Base-by-base conservation (phyloP, 2,888 invertebrate species). In the Eilema caniola region DNA sequence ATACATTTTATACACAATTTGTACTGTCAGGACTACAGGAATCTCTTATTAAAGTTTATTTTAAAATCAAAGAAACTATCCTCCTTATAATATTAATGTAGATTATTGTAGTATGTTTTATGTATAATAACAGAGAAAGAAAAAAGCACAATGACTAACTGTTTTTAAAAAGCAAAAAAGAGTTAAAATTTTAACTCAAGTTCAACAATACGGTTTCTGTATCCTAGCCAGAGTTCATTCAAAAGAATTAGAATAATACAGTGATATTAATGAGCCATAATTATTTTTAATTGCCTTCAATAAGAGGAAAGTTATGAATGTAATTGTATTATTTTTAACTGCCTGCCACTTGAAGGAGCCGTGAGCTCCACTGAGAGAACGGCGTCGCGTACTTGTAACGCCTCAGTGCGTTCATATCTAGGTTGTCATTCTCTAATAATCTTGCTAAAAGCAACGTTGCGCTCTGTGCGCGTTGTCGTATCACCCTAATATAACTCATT, bases 371-470 rank as follows among this genome's bases (percentile, higher is more conserved):
- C 16, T 7, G 47, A 47, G 53, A 53, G 53, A 53, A 53, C n/a
- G 53, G 8, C 53, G 53, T 10, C 53, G 53, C 53, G n/a, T 53
- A 53, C 1, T 53, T 53, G 53, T 20, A 47, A 47, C 53, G 53
- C 53, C 53, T 53, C 8, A 53, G 53, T n/a, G 53, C 53, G 53
- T 10, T n/a, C n/a, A n/a, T n/a, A 53, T 53, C n/a, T 53, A n/a
- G 53, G 53, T 53, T 53, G 53, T 53, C 53, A n/a, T n/a, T 53
- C n/a, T 53, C 53, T 53, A 53, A 53, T 53, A 53, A n/a, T 47
- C n/a, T 53, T n/a, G 47, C 20, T 47, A 47, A 20, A 7, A n/a
- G 47, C 53, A 20, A 53, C 20, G 53, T 8, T 10, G n/a, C 47
- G 53, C 53, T n/a, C 8, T 7, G n/a, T 53, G 53, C 53, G 41